Base-by-base conservation (phyloP, 2,797 vertebrate species). In the Miichthys miiuy region DNA sequence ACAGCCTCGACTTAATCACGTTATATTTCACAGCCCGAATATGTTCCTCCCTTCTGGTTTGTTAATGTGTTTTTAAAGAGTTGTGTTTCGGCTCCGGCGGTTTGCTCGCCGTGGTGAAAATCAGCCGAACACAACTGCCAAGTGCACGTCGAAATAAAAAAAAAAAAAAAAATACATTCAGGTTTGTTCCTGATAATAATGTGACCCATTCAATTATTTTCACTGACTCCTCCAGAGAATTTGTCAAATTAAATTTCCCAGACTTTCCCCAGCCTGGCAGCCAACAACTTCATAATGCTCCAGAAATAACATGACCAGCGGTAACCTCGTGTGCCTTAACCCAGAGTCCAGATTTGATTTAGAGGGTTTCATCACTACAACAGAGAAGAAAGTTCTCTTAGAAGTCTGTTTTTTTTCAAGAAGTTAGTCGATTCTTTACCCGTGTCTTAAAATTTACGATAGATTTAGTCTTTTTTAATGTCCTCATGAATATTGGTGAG, bases 191-290 rank as follows among this genome's bases (percentile, higher is more conserved):
- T 62, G 55, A 54, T 63, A 63, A 61, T 77, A 82, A 80, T 44
- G 52, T 76, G 73, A 78, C 57, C 72, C 67, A 41, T 79, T 81
- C 56, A 34, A 77, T 75, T 81, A 78, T 75, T 79, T 76, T 77
- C 67, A 21, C 58, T 11, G 18, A 52, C 47, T 74, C 41, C 74
- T 75, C 79, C 10, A 1, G 71, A 80, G 83, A 60, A 57, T 68
- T 51, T 27, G 11, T 70, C 55, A 75, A 70, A 87, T 85, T 57
- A 55, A 51, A 84, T 82, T 77, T 81, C 27, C 27, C 46, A 55
- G 51, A 63, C 47, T 64, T 38, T 46, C 52, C 34, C 38, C 50
- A 17, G 58, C 50, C 30, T 52, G 50, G 47, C 8, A 5, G 50
- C 54, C 68, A 55, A 63, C 18, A 47, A 50, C 74, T 68, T 73